Evolutionary conservation across 2,888 invertebrate genomes (phyloP).

Genomic region (Lingula anatina): DNA sequence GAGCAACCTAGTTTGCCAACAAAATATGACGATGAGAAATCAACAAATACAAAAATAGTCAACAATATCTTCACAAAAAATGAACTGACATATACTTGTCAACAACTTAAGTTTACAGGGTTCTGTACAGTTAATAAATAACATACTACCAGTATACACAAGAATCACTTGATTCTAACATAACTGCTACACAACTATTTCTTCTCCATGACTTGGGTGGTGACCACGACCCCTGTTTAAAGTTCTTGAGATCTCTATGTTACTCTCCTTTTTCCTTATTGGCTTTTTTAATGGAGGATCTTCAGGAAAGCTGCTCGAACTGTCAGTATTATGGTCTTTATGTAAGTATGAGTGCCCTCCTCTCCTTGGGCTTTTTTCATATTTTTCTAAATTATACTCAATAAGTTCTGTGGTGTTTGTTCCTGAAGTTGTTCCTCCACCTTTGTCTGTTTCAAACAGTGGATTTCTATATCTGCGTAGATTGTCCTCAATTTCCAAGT

Average conservation of each 20-base stretch:
- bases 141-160: too few species aligned
- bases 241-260: slow-evolving; percentile 21
- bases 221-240: too few species aligned
- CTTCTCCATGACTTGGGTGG: too few species aligned
- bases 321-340: not conserved
- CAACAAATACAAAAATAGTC: too few species aligned
- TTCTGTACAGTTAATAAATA: too few species aligned
- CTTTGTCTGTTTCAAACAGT: slow-evolving; percentile 62
- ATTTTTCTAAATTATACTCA: slow-evolving; percentile 52
- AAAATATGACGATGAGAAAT: too few species aligned
- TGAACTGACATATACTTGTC: too few species aligned
- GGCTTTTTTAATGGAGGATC: slow-evolving; percentile 9
- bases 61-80: too few species aligned
- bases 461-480: slow-evolving; percentile 74
- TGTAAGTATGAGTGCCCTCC: slow-evolving; percentile 4
- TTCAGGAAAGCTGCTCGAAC: slow-evolving; percentile 4
- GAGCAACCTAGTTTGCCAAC: too few species aligned
- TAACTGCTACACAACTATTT: slow-evolving; percentile 26
- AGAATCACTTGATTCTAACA: too few species aligned
- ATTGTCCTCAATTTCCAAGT: slow-evolving; percentile 82
- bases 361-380: slow-evolving; percentile 34
- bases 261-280: slow-evolving; percentile 14
- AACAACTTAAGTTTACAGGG: too few species aligned
- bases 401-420: slow-evolving; percentile 58
- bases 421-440: slow-evolving; percentile 40